Conservation (phyloP, 1,140 invertebrate genomes). For the Drosophila ironensis region DNA sequence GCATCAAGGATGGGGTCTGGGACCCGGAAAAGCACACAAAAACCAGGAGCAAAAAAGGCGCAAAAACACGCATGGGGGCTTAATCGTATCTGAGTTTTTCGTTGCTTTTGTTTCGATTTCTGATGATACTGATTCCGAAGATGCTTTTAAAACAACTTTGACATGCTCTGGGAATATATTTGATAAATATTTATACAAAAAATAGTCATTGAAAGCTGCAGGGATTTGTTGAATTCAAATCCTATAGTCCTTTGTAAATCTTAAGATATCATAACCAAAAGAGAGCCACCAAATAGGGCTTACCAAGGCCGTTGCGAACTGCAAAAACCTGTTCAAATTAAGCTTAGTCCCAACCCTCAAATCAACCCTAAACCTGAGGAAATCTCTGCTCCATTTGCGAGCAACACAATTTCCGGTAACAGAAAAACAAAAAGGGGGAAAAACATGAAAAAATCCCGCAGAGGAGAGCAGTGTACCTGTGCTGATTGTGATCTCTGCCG, state of each 20-base stretch:
- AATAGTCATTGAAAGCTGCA: too few species aligned
- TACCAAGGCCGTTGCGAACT: not conserved
- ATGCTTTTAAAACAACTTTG: too few species aligned
- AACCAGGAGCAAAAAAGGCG: not conserved
- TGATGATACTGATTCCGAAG: not conserved
- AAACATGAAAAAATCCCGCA: not conserved
- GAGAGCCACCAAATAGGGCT: not conserved
- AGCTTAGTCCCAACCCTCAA: not conserved
- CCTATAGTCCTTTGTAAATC: too few species aligned
- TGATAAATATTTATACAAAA: too few species aligned
- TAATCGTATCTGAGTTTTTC: slow-evolving; percentile 9
- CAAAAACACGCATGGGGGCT: slow-evolving; percentile 24
- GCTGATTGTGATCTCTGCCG: slow-evolving; percentile 5
- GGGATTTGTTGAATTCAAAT: too few species aligned
- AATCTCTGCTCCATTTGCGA: slow-evolving; percentile 39
- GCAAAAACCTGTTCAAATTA: slow-evolving; percentile 8
- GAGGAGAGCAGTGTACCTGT: not conserved
- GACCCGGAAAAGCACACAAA: slow-evolving; percentile 2
- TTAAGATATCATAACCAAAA: not conserved
- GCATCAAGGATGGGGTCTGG: slow-evolving; percentile 3
- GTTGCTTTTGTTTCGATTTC: not conserved
- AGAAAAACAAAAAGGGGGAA: not conserved
- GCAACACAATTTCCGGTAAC: slow-evolving; percentile 41
- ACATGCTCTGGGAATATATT: too few species aligned
- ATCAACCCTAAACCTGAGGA: slow-evolving; percentile 3